Evolutionary conservation across 2,888 invertebrate genomes (phyloP).

Genomic region (Mimas tiliae): DNA sequence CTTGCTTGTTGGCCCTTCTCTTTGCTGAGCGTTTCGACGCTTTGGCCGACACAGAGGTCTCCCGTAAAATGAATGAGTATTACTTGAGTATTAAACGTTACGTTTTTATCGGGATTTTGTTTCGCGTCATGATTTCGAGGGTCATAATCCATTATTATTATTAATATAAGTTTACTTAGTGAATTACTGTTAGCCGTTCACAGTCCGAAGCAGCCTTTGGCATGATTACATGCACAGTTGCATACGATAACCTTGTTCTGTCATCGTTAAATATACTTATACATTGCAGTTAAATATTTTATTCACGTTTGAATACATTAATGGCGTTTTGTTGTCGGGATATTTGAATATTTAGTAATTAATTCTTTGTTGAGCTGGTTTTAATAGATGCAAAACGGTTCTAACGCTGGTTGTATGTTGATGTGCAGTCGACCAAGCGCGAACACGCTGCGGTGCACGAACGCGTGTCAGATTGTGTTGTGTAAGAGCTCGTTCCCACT

Average conservation of each 20-base stretch:
- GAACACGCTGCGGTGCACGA: too few species aligned
- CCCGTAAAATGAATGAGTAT: slow-evolving; percentile 87
- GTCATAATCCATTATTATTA: too few species aligned
- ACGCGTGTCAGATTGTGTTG: too few species aligned
- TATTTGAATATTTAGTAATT: slow-evolving; percentile 23
- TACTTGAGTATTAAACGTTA: slow-evolving; percentile 83
- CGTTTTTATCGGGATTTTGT: slow-evolving; percentile 73
- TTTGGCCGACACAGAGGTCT: slow-evolving; percentile 79
- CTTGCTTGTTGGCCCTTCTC: slow-evolving; percentile 87
- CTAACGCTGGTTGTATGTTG: background rate
- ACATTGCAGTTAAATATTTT: slow-evolving; percentile 44
- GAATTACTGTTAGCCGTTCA: background rate
- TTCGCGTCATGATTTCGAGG: slow-evolving; percentile 53
- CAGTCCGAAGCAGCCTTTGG: slow-evolving; percentile 28
- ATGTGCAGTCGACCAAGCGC: background rate
- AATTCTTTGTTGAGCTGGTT: slow-evolving; percentile 21
- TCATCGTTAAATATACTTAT: slow-evolving; percentile 43
- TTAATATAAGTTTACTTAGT: background rate
- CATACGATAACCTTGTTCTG: slow-evolving; percentile 51
- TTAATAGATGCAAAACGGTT: background rate
- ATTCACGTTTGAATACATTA: slow-evolving; percentile 41
- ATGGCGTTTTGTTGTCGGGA: slow-evolving; percentile 21
- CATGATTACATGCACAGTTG: slow-evolving; percentile 49
- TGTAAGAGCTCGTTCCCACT: too few species aligned
- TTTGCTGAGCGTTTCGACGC: slow-evolving; percentile 86